Conservation (phyloP, 1,140 invertebrate genomes). For the Teleopsis dalmanni region DNA sequence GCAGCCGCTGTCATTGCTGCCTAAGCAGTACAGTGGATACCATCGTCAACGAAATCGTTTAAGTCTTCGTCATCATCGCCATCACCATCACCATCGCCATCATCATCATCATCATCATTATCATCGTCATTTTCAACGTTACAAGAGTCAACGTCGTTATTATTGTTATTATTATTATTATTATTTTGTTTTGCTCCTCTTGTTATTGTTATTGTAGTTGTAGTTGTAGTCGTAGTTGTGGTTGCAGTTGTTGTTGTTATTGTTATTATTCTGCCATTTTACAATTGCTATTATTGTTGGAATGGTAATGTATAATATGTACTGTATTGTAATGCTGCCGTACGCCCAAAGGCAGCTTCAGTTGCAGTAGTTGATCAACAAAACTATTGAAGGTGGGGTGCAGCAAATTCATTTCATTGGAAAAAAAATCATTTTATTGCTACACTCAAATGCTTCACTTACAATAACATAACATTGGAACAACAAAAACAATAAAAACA, state of each 20-base stretch:
- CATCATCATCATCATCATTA: not conserved
- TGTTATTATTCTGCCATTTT: not conserved
- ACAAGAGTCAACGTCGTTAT: not conserved
- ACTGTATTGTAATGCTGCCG: not conserved
- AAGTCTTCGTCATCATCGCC: too few relatives aligned
- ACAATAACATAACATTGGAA: not conserved
- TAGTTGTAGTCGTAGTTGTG: not conserved
- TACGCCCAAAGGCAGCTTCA: not conserved
- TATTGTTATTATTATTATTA: not conserved
- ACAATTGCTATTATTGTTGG: slow-evolving; percentile 5
- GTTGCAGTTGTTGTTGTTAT: not conserved
- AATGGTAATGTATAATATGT: slow-evolving; percentile 6
- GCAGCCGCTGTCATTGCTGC: not conserved
- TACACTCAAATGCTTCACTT: not conserved
- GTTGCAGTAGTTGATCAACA: not conserved
- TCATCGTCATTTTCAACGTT: not conserved
- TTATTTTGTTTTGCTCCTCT: not conserved
- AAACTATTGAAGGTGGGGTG: too few relatives aligned
- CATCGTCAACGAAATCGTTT: too few relatives aligned
- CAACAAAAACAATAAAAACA: not conserved
- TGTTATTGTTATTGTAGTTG: not conserved
- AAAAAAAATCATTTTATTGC: too few relatives aligned
- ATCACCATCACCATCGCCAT: not conserved
- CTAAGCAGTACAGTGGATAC: too few relatives aligned
- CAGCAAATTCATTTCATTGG: too few relatives aligned